Evolutionary conservation across 2,113 vertebrate genomes (phyloP).

Genomic region (Salminus brasiliensis): DNA sequence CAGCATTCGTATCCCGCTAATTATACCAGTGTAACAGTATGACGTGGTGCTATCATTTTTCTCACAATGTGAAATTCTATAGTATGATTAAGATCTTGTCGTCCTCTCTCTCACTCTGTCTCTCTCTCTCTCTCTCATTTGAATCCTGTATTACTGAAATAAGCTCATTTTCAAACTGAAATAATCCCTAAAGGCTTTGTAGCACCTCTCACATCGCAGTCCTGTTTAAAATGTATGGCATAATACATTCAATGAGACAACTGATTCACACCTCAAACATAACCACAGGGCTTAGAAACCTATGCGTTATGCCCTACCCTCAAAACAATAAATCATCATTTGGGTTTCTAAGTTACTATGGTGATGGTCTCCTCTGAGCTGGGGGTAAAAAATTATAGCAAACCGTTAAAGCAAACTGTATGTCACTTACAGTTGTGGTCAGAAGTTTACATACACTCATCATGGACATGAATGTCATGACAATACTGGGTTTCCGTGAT

Average conservation of each 20-base stretch:
- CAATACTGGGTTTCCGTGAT: no score
- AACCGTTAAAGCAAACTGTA: neutral
- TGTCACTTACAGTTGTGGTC: no score
- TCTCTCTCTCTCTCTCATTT: neutral
- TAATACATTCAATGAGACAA: conserved; percentile 4
- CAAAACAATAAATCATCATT: neutral
- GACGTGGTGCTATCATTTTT: conserved; percentile 1
- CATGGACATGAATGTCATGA: no score
- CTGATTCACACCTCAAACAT: conserved; percentile 15
- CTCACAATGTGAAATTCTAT: conserved; percentile 17
- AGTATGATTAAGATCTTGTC: neutral
- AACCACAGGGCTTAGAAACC: neutral
- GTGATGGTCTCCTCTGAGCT: neutral
- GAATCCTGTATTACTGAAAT: neutral
- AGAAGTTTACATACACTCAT: no score
- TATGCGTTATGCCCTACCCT: neutral
- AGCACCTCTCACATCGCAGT: neutral
- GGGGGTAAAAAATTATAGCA: neutral
- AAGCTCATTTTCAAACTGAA: conserved; percentile 12
- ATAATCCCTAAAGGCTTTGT: neutral
- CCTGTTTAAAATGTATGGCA: neutral
- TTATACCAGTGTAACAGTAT: conserved; percentile 2
- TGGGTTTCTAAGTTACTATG: neutral
- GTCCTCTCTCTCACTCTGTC: neutral
- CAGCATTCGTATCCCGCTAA: conserved; percentile 16